phyloP scores from a whole-genome alignment of 2,797 vertebrate genomes.

The Argentina silus region DNA sequence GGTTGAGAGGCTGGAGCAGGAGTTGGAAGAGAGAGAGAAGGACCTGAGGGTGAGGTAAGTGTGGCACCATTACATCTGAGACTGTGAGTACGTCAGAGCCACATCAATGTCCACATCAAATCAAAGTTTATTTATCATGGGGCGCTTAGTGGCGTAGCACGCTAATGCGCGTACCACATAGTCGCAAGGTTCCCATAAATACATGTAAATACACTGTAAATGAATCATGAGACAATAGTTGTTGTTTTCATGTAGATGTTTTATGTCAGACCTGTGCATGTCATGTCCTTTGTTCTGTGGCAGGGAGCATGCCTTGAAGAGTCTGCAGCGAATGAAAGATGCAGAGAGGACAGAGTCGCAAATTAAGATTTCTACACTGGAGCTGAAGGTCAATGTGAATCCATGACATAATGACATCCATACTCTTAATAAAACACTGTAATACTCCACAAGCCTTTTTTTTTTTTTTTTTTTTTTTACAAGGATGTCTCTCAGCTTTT shows the following conservation, averaged over 20 bases:
- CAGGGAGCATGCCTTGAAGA: conserved; percentile 64
- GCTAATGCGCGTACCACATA: no score
- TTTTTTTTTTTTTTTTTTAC: not conserved
- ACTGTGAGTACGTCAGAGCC: no score
- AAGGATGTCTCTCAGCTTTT: not conserved
- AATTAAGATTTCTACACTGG: conserved; percentile 55
- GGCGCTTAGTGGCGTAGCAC: no score
- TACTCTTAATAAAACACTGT: not conserved
- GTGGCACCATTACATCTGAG: not conserved
- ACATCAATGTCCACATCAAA: no score
- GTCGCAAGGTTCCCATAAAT: no score
- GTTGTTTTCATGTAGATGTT: not conserved
- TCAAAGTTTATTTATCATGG: no score
- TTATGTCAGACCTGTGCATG: not conserved
- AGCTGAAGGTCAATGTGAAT: conserved; percentile 61
- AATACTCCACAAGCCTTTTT: not conserved
- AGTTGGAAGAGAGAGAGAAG: conserved; percentile 59
- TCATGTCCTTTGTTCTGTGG: not conserved
- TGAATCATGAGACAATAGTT: not conserved
- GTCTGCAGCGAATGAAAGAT: conserved; percentile 54
- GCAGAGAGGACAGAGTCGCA: conserved; percentile 56
- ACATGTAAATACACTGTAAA: not conserved
- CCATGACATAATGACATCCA: not conserved
- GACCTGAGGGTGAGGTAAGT: conserved; percentile 69
- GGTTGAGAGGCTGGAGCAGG: conserved; percentile 61